A percentile compares a stretch with the other conserved stretches of the same genome.
phyloP scores from a whole-genome alignment of 2,113 vertebrate species.

The Calyptomena viridis region DNA sequence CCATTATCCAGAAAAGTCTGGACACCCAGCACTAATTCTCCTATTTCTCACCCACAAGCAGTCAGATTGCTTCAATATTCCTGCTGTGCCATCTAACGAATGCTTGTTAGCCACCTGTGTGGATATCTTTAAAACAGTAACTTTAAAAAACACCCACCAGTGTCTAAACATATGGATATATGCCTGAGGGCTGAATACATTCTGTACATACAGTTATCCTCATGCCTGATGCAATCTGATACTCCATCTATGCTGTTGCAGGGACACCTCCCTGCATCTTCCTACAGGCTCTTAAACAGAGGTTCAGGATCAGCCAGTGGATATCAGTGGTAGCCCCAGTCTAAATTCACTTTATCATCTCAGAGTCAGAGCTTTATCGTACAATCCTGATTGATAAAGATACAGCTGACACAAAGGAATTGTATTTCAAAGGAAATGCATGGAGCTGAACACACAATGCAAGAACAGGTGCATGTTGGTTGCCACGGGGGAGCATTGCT shows the following conservation, averaged over 20 bases:
- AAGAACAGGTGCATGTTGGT: fast-evolving
- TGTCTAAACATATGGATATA: slow-evolving; percentile 53
- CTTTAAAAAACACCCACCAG: slow-evolving; percentile 60
- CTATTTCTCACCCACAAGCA: not conserved
- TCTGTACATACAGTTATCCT: slow-evolving; percentile 21
- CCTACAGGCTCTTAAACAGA: not conserved
- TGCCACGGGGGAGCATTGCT: not conserved
- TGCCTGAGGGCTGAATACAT: slow-evolving; percentile 40
- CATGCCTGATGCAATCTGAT: slow-evolving; percentile 3
- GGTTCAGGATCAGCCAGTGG: not conserved
- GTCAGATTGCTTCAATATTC: slow-evolving; percentile 11
- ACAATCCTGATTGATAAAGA: not conserved
- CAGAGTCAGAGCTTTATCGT: not conserved
- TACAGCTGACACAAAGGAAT: not conserved
- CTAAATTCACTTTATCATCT: not conserved
- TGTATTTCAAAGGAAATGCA: not conserved
- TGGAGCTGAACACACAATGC: fast-evolving
- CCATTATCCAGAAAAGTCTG: not conserved
- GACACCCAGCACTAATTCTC: not conserved
- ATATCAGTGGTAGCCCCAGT: not conserved
- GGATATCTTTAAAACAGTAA: slow-evolving; percentile 52
- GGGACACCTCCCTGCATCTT: not conserved
- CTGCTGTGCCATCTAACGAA: slow-evolving; percentile 40
- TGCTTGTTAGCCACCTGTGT: slow-evolving; percentile 40
- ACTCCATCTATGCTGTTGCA: not conserved